Evolutionary conservation across 2,888 invertebrate species (phyloP).

Genomic region (Epinotia brunnichana): DNA sequence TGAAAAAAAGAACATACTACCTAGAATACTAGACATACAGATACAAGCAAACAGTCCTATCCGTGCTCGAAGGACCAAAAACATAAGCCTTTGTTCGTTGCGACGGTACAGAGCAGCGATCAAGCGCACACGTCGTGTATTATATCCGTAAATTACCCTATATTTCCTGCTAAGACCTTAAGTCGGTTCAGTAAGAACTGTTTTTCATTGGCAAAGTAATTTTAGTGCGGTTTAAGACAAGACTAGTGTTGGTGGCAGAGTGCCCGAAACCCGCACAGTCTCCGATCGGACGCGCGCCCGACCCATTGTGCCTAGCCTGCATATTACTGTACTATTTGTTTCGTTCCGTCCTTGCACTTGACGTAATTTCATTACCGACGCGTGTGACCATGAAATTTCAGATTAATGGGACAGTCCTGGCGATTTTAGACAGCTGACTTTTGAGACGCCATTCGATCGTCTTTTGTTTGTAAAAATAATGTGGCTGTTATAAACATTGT

Average conservation of each 20-base stretch:
- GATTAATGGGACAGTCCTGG: conserved; percentile 20
- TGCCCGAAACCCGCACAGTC: conserved; percentile 55
- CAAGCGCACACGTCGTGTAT: conserved; percentile 28
- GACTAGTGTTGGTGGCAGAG: conserved; percentile 50
- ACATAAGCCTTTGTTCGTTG: conserved; percentile 2
- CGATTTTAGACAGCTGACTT: background rate
- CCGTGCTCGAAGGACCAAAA: conserved; percentile 1
- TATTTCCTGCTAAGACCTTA: conserved; percentile 19
- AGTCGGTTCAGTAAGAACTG: background rate
- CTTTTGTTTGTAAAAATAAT: background rate
- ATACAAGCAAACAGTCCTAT: background rate
- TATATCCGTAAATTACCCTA: conserved; percentile 18
- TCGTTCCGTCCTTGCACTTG: conserved; percentile 61
- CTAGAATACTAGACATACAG: too few species aligned
- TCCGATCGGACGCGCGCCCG: conserved; percentile 45
- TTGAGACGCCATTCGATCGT: background rate
- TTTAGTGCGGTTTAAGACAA: conserved; percentile 38
- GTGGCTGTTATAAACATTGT: background rate
- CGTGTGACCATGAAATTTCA: conserved; percentile 25
- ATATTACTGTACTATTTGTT: conserved; percentile 18
- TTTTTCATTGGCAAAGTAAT: conserved; percentile 6
- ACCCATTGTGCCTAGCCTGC: conserved; percentile 40
- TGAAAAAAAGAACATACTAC: too few species aligned
- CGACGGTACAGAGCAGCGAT: background rate
- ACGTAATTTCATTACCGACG: conserved; percentile 45